Evolutionary conservation across 2,113 vertebrate species (phyloP).

Genomic region (Macaca mulatta): DNA sequence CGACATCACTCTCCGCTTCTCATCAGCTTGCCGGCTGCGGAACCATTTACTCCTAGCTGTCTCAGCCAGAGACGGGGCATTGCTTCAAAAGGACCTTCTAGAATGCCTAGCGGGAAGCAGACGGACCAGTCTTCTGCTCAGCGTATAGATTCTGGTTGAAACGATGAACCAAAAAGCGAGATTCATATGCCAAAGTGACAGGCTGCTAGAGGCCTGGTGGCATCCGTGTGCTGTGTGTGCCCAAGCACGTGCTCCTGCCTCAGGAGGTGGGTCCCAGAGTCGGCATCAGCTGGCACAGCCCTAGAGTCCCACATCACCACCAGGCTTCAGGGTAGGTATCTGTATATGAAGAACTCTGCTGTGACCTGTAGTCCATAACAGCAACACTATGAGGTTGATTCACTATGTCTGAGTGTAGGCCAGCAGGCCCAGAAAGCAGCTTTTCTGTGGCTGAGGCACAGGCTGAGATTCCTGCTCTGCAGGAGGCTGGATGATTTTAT

Average conservation of each 20-base stretch:
- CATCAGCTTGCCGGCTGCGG: neutral
- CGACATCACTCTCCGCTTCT: neutral
- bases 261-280: neutral
- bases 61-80: neutral
- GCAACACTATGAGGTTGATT: neutral
- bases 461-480: neutral
- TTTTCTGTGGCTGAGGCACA: neutral
- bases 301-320: neutral
- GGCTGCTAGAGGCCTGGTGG: neutral
- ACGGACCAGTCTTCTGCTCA: neutral
- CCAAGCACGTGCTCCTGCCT: neutral
- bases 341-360: neutral
- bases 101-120: neutral
- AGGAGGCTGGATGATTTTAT: neutral
- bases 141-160: neutral
- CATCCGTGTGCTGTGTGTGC: rapidly evolving
- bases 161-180: neutral
- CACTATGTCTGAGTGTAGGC: neutral
- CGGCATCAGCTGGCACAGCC: no score
- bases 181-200: neutral
- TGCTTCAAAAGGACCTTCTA: neutral
- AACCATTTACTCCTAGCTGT: neutral
- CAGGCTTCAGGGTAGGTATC: neutral
- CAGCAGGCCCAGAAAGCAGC: neutral
- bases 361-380: neutral